Evolutionary conservation across 2,113 vertebrate genomes (phyloP).

Genomic region (Hippocampus mohnikei): DNA sequence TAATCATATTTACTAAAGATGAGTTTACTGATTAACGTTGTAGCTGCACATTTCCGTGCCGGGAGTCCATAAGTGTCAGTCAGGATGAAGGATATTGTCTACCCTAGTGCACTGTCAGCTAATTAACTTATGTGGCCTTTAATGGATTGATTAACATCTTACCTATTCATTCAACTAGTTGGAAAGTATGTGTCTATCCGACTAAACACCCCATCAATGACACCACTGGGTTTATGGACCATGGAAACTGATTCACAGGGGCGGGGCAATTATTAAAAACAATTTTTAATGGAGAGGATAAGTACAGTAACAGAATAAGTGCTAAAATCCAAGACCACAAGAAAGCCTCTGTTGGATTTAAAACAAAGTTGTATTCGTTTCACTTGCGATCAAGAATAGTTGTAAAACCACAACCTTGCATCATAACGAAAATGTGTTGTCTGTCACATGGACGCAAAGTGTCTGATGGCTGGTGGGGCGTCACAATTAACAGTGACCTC

Average conservation of each 20-base stretch:
- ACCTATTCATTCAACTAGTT: constrained; percentile 39
- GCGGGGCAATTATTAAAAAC: not conserved
- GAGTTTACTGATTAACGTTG: not conserved
- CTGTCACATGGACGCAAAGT: constrained; percentile 2
- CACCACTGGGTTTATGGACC: constrained; percentile 37
- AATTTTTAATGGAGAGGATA: not conserved
- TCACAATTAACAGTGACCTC: constrained; percentile 49
- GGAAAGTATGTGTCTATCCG: constrained; percentile 47
- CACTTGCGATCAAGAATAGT: not conserved
- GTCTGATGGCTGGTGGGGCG: constrained; percentile 18
- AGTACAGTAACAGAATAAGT: not conserved
- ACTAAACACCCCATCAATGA: constrained; percentile 57
- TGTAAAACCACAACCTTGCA: not conserved
- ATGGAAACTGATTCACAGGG: constrained; percentile 18
- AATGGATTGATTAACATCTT: constrained; percentile 54
- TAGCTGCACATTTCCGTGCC: constrained; percentile 4
- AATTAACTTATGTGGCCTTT: constrained; percentile 56
- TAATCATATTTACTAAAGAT: not conserved
- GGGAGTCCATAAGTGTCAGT: constrained; percentile 20
- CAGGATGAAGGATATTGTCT: constrained; percentile 18
- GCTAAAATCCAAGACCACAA: not conserved
- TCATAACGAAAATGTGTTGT: not conserved
- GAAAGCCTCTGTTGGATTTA: not conserved
- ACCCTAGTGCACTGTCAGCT: constrained; percentile 29
- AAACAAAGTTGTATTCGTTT: not conserved